Conservation (phyloP, 2,888 invertebrate genomes). For the Gymnocheta viridis region DNA sequence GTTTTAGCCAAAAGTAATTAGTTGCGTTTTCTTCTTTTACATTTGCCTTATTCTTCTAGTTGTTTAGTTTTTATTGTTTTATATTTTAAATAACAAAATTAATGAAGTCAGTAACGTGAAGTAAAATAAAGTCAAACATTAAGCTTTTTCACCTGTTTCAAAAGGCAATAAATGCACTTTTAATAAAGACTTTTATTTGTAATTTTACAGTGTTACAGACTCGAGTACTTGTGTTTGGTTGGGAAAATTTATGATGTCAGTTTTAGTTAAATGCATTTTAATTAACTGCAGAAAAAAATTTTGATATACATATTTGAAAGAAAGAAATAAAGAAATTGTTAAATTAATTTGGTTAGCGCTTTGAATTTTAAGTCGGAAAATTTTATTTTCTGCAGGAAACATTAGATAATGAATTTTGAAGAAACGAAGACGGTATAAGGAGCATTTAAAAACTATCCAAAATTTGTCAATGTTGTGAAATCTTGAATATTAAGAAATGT, state of each 20-base stretch:
- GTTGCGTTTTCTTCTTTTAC: conserved; percentile 38
- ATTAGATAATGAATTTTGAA: no score
- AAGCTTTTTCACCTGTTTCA: conserved; percentile 18
- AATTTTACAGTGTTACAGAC: neutral
- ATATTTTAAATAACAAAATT: neutral
- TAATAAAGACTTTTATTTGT: conserved; percentile 57
- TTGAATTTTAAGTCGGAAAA: no score
- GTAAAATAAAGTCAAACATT: conserved; percentile 54
- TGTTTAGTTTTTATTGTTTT: neutral
- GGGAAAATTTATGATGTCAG: conserved; percentile 70
- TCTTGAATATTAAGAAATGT: no score
- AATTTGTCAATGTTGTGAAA: no score
- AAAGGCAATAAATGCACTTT: conserved; percentile 59
- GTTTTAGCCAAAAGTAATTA: conserved; percentile 58
- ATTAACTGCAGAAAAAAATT: conserved; percentile 69
- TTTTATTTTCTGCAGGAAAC: no score
- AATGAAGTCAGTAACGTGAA: conserved; percentile 40
- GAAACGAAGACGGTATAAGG: no score
- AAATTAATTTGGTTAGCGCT: neutral
- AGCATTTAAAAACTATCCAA: no score
- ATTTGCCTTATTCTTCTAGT: conserved; percentile 3
- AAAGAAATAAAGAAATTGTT: neutral
- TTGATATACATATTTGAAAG: conserved; percentile 44
- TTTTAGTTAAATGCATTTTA: conserved; percentile 71
- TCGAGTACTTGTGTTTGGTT: conserved; percentile 7